Evolutionary conservation across 2,113 vertebrate species (phyloP), one percentile per base, ranked within the genome.

Genomic region (Scomber colias): DNA sequence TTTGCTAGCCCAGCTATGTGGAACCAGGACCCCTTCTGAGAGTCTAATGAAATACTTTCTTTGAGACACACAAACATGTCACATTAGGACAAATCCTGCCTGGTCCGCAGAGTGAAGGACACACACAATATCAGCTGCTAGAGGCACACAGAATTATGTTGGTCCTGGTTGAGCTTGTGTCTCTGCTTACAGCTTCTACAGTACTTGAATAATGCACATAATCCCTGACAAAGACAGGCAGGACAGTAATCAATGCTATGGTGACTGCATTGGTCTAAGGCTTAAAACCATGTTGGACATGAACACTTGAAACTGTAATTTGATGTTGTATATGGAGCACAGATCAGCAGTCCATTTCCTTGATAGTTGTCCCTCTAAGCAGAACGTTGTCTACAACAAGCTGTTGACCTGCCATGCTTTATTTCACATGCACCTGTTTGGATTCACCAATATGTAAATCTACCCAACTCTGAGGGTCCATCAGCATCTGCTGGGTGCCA

Each of bases 41-140:
- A 89, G 62, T 78, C 87, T 90, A 93, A 95, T 90, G 92, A 94
- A 94, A 95, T 85, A 51, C 74, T 83, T 71, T 70, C 73, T 79
- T 54, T 79, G n/a, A 54, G 59, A 59, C 71, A 59, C 50, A 40
- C 35, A 69, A 62, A 69, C 48, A 16, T 14, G 49, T 74, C 12
- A 70, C 3, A 9, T 69, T 11, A 68, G 71, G 53, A 63, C 62
- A 72, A 53, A 79, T 45, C 69, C 60, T 30, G 45, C 17, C 40
- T 30, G 14, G 50, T 12, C 14, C 64, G 27, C 27, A 57, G 5
- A 44, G 30, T 16, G 5, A 64, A 44, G 19, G 48, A 61, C 11
- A 21, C 19, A 35, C 16, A 76, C 21, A 17, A 68, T 13, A 1
- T 9, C 44, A 31, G 31, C 51, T 50, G 19, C 19, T 17, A 5